These are phyloP conservation scores for Siniperca obscura DNA, from an alignment of 2,797 vertebrate genomes.

Conservation along the genomic window DNA sequence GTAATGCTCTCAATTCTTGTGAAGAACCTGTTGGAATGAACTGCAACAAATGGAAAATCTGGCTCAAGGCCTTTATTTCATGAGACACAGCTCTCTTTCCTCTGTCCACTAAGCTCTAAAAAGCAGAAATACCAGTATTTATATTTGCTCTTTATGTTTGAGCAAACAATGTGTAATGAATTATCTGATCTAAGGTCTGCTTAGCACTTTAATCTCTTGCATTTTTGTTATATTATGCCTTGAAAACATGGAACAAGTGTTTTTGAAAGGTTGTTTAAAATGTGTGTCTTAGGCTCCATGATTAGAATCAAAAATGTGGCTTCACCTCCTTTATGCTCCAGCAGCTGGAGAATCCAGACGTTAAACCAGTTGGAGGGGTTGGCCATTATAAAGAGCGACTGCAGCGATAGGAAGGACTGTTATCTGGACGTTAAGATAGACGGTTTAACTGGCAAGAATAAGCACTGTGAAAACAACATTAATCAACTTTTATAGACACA, in stretches of 20 bases:
- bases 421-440: constrained; percentile 77
- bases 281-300: neutral
- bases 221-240: constrained; percentile 9
- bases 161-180: constrained; percentile 31
- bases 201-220: constrained; percentile 6
- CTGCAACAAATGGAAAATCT: constrained; percentile 46
- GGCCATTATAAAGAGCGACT: constrained; percentile 68
- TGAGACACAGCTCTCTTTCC: neutral
- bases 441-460: constrained; percentile 78
- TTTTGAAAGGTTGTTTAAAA: constrained; percentile 43
- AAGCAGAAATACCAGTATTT: constrained; percentile 24
- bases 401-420: constrained; percentile 75
- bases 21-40: constrained; percentile 32
- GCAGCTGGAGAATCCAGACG: constrained; percentile 79
- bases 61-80: constrained; percentile 7
- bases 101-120: neutral
- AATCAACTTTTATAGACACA: constrained; percentile 58
- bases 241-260: neutral
- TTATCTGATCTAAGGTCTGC: neutral
- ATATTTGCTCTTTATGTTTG: neutral
- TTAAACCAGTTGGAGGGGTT: constrained; percentile 80
- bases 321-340: constrained; percentile 49
- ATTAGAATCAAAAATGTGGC: constrained; percentile 34
- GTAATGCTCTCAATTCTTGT: constrained; percentile 6
- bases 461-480: constrained; percentile 66